Evolutionary conservation across 2,797 vertebrate species (phyloP), one percentile per base, ranked within the genome.

Genomic region (Toxotes lorentzi): DNA sequence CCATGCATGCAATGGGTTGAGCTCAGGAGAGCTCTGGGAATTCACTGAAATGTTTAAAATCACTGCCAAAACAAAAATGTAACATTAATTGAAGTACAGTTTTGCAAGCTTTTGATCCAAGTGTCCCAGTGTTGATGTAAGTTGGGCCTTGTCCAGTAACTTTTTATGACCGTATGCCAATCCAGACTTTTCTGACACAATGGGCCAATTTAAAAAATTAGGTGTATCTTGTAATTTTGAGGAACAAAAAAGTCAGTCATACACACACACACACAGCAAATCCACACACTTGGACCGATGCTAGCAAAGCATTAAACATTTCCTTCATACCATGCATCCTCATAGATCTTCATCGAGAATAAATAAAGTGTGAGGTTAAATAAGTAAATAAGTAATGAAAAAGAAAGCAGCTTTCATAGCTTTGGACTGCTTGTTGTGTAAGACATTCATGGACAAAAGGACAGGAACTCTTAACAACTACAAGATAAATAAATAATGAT

Each of bases 41-140:
- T n/a, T 48, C 23, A 47, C 4, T 45, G n/a, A 64, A 35, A 64
- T 51, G 27, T 43, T 48, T 48, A 48, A 21, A 48, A n/a, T 48
- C 47, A 48, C 10, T 45, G 54, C 66, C 72, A 51, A 70, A 53
- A 40, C 47, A 21, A 70, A 69, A 40, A 40, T 11, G 38, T 40
- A 10, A 12, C 30, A 32, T 35, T 56, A 67, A 56, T 47, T 61
- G 35, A 66, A n/a, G 62, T 19, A 27, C 11, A 45, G 53, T 38
- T 67, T 27, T 66, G 17, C 4, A 63, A n/a, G 59, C 51, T 59
- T 70, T 48, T 60, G 40, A 76, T 61, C 34, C 32, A 13, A 24
- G 40, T 35, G 35, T 51, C 43, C 66, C 30, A 60, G 24, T 43
- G 41, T 57, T 71, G 13, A 59, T 41, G 40, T 2, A 35, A 62